phyloP scores from a whole-genome alignment of 2,113 vertebrate genomes.

The Dromaius novaehollandiae region DNA sequence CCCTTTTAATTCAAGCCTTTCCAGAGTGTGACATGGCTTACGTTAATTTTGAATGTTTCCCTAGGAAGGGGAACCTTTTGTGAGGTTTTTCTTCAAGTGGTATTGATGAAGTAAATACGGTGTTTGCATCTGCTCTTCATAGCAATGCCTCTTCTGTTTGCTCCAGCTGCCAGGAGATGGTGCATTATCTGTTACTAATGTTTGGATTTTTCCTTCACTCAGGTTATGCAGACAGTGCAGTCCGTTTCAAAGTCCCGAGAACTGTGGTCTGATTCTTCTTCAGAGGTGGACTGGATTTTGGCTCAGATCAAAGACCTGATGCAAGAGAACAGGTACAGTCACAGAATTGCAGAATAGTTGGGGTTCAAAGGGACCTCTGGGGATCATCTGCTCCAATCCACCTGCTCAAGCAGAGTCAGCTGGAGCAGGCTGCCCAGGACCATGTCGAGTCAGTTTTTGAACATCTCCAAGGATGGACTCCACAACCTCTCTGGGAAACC shows the following conservation, averaged over 20 bases:
- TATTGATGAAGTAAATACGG: not conserved
- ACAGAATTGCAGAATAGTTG: not conserved
- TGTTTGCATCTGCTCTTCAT: not conserved
- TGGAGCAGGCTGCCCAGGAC: no score
- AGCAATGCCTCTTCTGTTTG: not conserved
- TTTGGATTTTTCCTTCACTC: not conserved
- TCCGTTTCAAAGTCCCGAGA: slow-evolving; percentile 60
- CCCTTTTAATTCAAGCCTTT: not conserved
- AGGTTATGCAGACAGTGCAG: slow-evolving; percentile 74
- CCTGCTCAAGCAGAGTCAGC: no score
- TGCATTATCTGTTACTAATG: not conserved
- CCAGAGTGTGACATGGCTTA: not conserved
- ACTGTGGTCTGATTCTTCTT: slow-evolving; percentile 75
- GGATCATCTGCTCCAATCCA: not conserved
- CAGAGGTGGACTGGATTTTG: slow-evolving; percentile 87
- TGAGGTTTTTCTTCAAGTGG: not conserved
- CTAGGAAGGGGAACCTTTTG: not conserved
- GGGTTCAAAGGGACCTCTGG: not conserved
- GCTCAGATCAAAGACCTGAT: slow-evolving; percentile 87
- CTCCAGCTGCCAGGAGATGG: not conserved
- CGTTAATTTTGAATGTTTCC: not conserved
- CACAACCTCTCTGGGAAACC: not conserved
- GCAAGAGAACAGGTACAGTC: slow-evolving; percentile 80
- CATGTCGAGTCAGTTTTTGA: no score
- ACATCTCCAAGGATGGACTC: no score